Percentiles rank a stretch among this genome's conserved stretches.
These are phyloP conservation scores for Hirundo rustica DNA, from an alignment of 2,797 vertebrate species.

Conservation along the genomic window DNA sequence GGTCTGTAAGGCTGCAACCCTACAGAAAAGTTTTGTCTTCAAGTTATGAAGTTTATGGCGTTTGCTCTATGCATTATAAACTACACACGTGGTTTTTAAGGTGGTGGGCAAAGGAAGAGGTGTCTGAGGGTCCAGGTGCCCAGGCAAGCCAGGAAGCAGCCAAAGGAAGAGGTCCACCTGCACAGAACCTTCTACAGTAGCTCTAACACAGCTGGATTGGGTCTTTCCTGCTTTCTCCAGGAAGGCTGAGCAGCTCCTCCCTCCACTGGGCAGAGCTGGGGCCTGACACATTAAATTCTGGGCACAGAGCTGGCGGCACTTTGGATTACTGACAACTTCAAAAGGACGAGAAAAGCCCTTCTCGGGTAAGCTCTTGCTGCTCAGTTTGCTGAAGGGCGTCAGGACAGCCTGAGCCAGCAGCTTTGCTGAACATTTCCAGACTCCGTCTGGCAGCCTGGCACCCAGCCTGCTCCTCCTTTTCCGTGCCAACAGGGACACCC, in stretches of 20 bases:
- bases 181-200: neutral
- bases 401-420: neutral
- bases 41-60: rapidly evolving
- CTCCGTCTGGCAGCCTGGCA: neutral
- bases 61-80: neutral
- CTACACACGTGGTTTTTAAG: rapidly evolving
- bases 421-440: conserved; percentile 1
- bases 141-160: rapidly evolving
- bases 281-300: neutral
- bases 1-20: neutral
- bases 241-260: neutral
- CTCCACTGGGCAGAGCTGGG: neutral
- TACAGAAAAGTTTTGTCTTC: neutral
- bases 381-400: neutral
- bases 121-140: neutral
- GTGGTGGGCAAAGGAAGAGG: neutral
- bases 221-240: no score
- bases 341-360: neutral
- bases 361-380: neutral
- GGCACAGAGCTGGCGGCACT: neutral
- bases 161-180: neutral
- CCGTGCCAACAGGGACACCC: neutral
- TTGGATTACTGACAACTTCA: neutral
- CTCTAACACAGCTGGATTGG: neutral
- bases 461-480: neutral